These are phyloP conservation scores for Trichomycterus rosablanca DNA, from an alignment of 2,113 vertebrate species.

Conservation along the genomic window DNA sequence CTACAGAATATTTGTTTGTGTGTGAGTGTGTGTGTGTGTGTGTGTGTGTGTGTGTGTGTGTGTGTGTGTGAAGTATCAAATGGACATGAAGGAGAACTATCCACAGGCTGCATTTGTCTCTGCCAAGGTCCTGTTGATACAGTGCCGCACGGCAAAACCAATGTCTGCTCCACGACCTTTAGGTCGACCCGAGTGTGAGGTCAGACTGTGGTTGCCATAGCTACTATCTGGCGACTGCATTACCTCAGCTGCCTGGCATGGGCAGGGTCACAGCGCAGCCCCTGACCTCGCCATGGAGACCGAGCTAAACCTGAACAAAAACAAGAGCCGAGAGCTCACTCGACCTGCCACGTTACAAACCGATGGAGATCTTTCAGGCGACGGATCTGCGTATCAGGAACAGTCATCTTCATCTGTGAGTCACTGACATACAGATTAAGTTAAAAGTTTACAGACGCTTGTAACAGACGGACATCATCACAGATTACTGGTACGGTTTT, in stretches of 20 bases:
- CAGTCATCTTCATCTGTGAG: no score
- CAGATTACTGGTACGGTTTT: no score
- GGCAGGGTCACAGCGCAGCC: conserved; percentile 67
- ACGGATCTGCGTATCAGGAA: neutral
- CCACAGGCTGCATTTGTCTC: conserved; percentile 49
- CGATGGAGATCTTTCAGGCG: no score
- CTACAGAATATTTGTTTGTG: conserved; percentile 9
- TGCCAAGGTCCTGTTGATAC: conserved; percentile 41
- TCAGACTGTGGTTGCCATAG: conserved; percentile 67
- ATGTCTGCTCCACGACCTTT: conserved; percentile 63
- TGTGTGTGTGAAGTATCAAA: conserved; percentile 18
- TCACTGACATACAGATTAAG: no score
- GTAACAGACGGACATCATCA: no score
- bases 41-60: conserved; percentile 10
- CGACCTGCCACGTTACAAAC: neutral
- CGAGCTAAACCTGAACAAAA: conserved; percentile 56
- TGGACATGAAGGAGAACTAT: conserved; percentile 27
- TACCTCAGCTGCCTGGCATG: conserved; percentile 73
- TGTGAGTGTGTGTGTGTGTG: conserved; percentile 18
- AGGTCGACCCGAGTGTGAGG: conserved; percentile 69
- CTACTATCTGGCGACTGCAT: conserved; percentile 69
- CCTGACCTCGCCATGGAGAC: conserved; percentile 63
- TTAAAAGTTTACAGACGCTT: no score
- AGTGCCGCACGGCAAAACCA: conserved; percentile 36
- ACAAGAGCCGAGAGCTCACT: conserved; percentile 35